Evolutionary conservation across 2,888 invertebrate species (phyloP), one percentile per base, ranked within the genome.

Genomic region (Papilio demoleus): DNA sequence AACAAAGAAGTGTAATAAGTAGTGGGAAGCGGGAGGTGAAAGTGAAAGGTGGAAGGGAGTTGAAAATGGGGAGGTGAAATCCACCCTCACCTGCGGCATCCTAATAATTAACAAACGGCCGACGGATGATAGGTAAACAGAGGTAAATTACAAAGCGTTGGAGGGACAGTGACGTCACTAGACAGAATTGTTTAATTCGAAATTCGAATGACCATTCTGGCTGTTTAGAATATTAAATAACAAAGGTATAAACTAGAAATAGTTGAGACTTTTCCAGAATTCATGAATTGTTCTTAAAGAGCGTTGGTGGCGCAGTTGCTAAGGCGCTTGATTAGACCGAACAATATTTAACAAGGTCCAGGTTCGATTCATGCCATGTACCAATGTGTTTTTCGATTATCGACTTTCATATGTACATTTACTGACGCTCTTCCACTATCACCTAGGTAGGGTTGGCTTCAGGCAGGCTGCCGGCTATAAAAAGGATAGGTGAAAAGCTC

Each of bases 91-190:
- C 62, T 45, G 45, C n/a, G 67, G 62, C 67, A 67, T 67, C 62
- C 67, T 62, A 67, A 62, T 67, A 67, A 67, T 67, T 67, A 67
- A 62, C 67, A 56, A 62, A 53, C 67, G 19, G 56, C 53, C 42
- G 67, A 56, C 67, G 62, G 67, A 62, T 67, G 67, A 67, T 67
- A 67, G 31, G 45, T 45, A 67, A 62, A 67, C 53, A 56, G 36
- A 53, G 62, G 53, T 67, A 42, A 56, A 62, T 67, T 67, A 67
- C 67, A 67, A 67, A 67, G 60, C 58, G 58, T 31, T 4, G 17
- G 66, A 67, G 14, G 62, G 67, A 67, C 62, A 61, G 45, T 34
- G 47, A 50, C 67, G 53, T 53, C 56, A 38, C 66, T n/a, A n/a
- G 36, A 6, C 19, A 40, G 38, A 14, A 59, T 34, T 12, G 36